phyloP scores from a whole-genome alignment of 1,140 invertebrate genomes.

The Condylostylus longicornis region DNA sequence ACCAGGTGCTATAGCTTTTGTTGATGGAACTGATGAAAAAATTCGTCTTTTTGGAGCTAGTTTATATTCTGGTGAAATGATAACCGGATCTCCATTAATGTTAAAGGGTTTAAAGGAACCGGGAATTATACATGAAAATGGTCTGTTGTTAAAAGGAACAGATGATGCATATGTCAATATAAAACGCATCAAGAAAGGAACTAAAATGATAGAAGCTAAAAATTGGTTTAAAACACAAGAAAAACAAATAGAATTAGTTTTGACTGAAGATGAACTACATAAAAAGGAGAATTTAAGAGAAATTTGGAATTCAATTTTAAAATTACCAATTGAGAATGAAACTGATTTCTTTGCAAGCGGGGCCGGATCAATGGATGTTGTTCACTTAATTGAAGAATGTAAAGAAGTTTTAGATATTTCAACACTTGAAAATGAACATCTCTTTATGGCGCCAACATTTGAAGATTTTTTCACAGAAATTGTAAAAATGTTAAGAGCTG shows the following conservation, averaged over 20 bases:
- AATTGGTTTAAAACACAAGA: constrained; percentile 57
- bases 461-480: constrained; percentile 51
- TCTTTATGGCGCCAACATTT: constrained; percentile 86
- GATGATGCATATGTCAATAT: constrained; percentile 66
- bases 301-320: constrained; percentile 78
- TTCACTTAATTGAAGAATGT: constrained; percentile 81
- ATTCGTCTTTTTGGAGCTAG: constrained; percentile 65
- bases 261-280: constrained; percentile 61
- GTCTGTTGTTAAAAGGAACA: constrained; percentile 61
- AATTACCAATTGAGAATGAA: constrained; percentile 53
- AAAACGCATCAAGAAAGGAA: constrained; percentile 52
- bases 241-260: constrained; percentile 41
- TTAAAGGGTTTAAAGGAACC: constrained; percentile 44
- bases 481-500: constrained; percentile 17
- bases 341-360: constrained; percentile 88
- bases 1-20: constrained; percentile 69
- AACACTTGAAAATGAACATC: constrained; percentile 71
- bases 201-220: constrained; percentile 68
- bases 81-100: constrained; percentile 41
- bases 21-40: constrained; percentile 40
- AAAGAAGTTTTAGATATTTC: constrained; percentile 61
- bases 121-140: constrained; percentile 61
- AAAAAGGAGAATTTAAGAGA: constrained; percentile 43
- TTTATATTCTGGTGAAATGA: constrained; percentile 50
- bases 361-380: constrained; percentile 92